phyloP scores from a whole-genome alignment of 1,140 invertebrate genomes.

The Bombus haemorrhoidalis region DNA sequence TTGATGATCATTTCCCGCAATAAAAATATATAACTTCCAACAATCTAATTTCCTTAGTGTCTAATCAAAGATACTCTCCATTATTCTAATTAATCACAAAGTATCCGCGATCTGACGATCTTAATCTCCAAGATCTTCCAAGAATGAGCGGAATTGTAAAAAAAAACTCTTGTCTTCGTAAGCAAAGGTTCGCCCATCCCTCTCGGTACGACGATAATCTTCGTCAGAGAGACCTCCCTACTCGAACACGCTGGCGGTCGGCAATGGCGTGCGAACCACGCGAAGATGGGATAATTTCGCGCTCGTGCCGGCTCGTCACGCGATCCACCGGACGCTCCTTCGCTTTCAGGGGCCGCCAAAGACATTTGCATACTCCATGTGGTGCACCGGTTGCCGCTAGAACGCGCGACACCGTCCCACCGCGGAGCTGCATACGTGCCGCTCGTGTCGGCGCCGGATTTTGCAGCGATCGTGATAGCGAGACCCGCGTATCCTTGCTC shows the following conservation, averaged over 20 bases:
- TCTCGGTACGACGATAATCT: constrained; percentile 9
- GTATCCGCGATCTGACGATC: not conserved
- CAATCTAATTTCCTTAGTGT: too few relatives aligned
- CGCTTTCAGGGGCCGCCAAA: constrained; percentile 18
- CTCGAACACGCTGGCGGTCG: constrained; percentile 29
- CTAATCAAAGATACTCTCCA: too few relatives aligned
- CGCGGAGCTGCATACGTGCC: not conserved
- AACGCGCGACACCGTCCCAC: constrained; percentile 20
- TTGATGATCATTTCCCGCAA: too few relatives aligned
- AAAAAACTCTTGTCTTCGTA: too few relatives aligned
- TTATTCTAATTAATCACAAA: too few relatives aligned
- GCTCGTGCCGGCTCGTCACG: constrained; percentile 68
- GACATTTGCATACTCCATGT: constrained; percentile 65
- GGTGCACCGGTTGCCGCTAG: constrained; percentile 9
- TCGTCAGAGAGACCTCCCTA: constrained; percentile 28
- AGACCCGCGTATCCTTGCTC: constrained; percentile 18
- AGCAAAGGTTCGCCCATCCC: not conserved
- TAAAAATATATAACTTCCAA: too few relatives aligned
- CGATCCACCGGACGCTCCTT: constrained; percentile 56
- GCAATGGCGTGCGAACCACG: constrained; percentile 52
- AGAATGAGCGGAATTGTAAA: not conserved
- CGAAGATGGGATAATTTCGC: constrained; percentile 70
- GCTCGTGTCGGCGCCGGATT: constrained; percentile 29
- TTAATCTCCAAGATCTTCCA: not conserved
- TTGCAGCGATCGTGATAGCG: constrained; percentile 39